Percentiles rank a stretch among this genome's conserved stretches.
These are phyloP conservation scores for Phymatocera aterrima DNA, from an alignment of 2,888 invertebrate genomes.

Conservation along the genomic window DNA sequence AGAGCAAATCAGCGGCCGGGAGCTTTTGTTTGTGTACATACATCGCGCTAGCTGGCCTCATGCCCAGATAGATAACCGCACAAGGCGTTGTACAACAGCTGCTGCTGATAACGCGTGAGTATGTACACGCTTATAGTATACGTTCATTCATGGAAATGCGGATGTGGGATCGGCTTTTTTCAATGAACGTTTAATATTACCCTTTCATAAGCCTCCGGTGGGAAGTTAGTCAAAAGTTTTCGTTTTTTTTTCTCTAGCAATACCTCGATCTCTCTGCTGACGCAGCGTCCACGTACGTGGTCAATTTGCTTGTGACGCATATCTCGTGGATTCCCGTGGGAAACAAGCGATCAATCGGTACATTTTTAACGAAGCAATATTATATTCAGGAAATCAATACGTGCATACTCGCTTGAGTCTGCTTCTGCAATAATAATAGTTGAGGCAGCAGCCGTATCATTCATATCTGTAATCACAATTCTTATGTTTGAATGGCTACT, in stretches of 20 bases:
- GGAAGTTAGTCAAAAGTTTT: neutral
- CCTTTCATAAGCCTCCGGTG: slow-evolving; percentile 9
- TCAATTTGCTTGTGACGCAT: too few species aligned
- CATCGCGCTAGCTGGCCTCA: slow-evolving; percentile 43
- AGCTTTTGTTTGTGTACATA: slow-evolving; percentile 40
- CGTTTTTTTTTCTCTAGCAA: neutral
- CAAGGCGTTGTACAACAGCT: slow-evolving; percentile 44
- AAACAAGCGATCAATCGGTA: too few species aligned
- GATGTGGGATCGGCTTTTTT: slow-evolving; percentile 52
- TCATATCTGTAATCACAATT: too few species aligned
- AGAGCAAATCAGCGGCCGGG: neutral
- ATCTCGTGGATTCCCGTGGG: too few species aligned
- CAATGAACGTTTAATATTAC: slow-evolving; percentile 57
- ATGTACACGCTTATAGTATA: slow-evolving; percentile 1
- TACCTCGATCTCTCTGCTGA: neutral
- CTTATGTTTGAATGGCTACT: too few species aligned
- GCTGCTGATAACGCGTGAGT: slow-evolving; percentile 37
- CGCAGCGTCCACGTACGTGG: too few species aligned
- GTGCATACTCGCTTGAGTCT: too few species aligned
- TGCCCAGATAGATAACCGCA: slow-evolving; percentile 44
- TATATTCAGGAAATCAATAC: too few species aligned
- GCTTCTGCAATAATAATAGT: too few species aligned
- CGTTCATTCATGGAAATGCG: slow-evolving; percentile 60
- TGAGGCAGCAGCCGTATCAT: too few species aligned
- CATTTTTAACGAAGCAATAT: too few species aligned